Base-by-base conservation (phyloP, 2,113 vertebrate genomes). In the Petromus typicus region DNA sequence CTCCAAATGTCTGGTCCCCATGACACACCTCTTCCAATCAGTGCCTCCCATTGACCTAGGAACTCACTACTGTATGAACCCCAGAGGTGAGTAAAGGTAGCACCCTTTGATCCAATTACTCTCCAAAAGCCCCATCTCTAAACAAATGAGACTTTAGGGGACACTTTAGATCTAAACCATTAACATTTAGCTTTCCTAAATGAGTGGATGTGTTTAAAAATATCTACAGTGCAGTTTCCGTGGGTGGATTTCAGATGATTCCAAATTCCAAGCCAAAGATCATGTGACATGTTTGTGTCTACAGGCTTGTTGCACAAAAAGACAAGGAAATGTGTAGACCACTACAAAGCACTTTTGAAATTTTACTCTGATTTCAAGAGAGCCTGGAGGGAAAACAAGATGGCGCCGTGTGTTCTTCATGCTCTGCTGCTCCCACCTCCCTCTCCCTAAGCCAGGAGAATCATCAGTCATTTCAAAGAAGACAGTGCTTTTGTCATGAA, bases 121-220 rank as follows among this genome's bases (percentile, higher is more conserved):
- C 16, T 48, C 27, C 73, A 30, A 76, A 32, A 30, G 27, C 13
- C 43, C 43, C 43, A 17, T 14, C n/a, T 48, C 73, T 48, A 25
- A 76, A 48, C 73, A 32, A 43, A 30, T 17, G 43, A 76, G 73
- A 76, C 30, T 48, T 76, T 30, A 48, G 27, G 43, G 25, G 43
- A 76, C 43, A 17, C 14, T 48, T 48, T 27, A 75, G 43, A 48
- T 45, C 71, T 27, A 73, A 30, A 75, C 59, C 23, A 25, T 25
- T 57, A 61, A 61, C 43, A 96, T 87, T 64, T 66, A 92, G 81
- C 59, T 79, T 94, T 86, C 88, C 57, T 71, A 94, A 89, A 84
- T 63, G 83, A 94, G 54, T 71, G 59, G 84, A 64, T 61, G 23
- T 40, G 64, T 14, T 82, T 71, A 71, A 89, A 90, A 79, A 86